Evolutionary conservation across 2,113 vertebrate species (phyloP).

Genomic region (Ginglymostoma cirratum): DNA sequence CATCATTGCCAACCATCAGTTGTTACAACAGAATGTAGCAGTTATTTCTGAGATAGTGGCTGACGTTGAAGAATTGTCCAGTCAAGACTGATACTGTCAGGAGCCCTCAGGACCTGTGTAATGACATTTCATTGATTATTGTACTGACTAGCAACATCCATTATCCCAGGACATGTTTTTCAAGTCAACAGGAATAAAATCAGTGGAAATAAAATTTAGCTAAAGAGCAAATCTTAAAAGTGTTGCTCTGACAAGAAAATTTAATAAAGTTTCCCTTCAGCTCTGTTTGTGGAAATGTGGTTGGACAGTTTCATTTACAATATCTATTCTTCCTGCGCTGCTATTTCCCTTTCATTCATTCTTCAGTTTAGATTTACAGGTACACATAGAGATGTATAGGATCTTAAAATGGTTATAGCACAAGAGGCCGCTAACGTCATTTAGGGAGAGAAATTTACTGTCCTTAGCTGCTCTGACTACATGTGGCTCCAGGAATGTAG

Average conservation of each 20-base stretch:
- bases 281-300: slow-evolving; percentile 1
- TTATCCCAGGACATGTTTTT: not conserved
- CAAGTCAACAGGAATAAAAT: not conserved
- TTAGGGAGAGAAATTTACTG: no score
- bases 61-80: slow-evolving; percentile 11
- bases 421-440: not conserved
- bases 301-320: slow-evolving; percentile 19
- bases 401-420: not conserved
- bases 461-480: no score
- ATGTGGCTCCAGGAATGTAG: no score
- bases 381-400: not conserved
- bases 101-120: not conserved
- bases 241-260: slow-evolving; percentile 21
- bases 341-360: not conserved
- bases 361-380: not conserved
- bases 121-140: slow-evolving; percentile 1
- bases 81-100: not conserved
- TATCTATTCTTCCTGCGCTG: not conserved
- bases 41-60: not conserved
- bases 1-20: not conserved
- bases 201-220: slow-evolving; percentile 25
- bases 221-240: slow-evolving; percentile 13
- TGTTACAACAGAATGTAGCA: not conserved
- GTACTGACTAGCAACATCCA: slow-evolving; percentile 7
- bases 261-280: slow-evolving; percentile 19